These are phyloP conservation scores for Drosophila setifemur DNA, from an alignment of 1,140 invertebrate genomes.

Conservation along the genomic window DNA sequence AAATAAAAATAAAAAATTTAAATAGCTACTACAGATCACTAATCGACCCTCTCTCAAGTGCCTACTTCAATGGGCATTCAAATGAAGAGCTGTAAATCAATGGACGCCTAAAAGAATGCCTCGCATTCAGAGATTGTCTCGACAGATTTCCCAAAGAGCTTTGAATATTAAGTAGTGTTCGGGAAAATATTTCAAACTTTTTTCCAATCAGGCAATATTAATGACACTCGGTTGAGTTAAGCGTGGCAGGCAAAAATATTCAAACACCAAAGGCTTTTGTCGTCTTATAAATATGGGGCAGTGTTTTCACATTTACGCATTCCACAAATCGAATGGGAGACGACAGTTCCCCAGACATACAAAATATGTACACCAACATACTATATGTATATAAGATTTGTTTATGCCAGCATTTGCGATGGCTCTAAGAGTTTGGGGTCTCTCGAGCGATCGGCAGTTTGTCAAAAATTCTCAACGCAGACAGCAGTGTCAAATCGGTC, in stretches of 20 bases:
- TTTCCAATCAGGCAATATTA: slow-evolving; percentile 31
- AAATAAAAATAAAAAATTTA: no score
- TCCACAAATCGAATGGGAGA: slow-evolving; percentile 28
- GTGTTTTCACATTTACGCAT: slow-evolving; percentile 45
- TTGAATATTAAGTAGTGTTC: not conserved
- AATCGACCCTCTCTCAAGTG: no score
- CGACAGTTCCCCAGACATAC: slow-evolving; percentile 25
- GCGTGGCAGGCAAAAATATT: slow-evolving; percentile 13
- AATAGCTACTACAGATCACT: no score
- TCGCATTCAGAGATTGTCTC: not conserved
- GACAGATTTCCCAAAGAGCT: slow-evolving; percentile 1
- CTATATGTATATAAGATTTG: slow-evolving; percentile 26
- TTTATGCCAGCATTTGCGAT: slow-evolving; percentile 25
- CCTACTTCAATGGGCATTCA: no score
- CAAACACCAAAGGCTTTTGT: slow-evolving; percentile 7
- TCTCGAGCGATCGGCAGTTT: slow-evolving; percentile 64
- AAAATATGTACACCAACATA: slow-evolving; percentile 6
- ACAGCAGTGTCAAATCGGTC: slow-evolving; percentile 54
- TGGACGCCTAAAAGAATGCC: slow-evolving; percentile 26
- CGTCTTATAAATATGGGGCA: slow-evolving; percentile 31
- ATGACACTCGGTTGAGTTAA: slow-evolving; percentile 25
- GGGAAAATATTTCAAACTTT: slow-evolving; percentile 9
- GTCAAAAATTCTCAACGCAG: slow-evolving; percentile 66
- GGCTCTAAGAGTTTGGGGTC: slow-evolving; percentile 40
- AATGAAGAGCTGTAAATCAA: no score